phyloP scores from a whole-genome alignment of 1,140 invertebrate species.

The Idris sp. region DNA sequence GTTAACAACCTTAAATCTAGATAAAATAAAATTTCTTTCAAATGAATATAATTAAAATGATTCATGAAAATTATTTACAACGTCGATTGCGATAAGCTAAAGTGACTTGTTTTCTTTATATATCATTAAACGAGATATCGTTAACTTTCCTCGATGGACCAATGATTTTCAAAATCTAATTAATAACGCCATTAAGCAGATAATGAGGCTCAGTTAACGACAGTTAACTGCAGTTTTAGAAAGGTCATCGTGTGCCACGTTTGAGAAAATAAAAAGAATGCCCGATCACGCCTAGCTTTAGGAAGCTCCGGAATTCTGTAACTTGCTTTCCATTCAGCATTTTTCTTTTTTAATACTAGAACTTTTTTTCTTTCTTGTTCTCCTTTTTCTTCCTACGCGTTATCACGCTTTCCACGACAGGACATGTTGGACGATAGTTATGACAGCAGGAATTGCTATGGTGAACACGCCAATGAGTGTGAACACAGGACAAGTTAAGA shows the following conservation, averaged over 20 bases:
- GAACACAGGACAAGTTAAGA: conserved; percentile 56
- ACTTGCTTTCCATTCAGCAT: conserved; percentile 45
- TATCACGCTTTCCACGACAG: conserved; percentile 50
- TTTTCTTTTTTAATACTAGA: conserved; percentile 46
- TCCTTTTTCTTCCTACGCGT: conserved; percentile 30
- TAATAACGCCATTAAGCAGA: conserved; percentile 42
- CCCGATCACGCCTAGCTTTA: conserved; percentile 12
- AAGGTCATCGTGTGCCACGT: conserved; percentile 16
- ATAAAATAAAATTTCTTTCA: too few relatives aligned
- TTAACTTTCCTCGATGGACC: conserved; percentile 6
- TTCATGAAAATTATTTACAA: too few relatives aligned
- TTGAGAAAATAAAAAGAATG: neutral
- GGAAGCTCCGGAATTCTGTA: conserved; percentile 32
- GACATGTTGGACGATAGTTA: conserved; percentile 45
- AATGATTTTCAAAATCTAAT: conserved; percentile 46
- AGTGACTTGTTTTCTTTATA: too few relatives aligned
- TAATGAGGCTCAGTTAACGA: conserved; percentile 34
- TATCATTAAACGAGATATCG: conserved; percentile 16
- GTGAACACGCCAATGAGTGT: conserved; percentile 53
- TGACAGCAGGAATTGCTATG: conserved; percentile 64
- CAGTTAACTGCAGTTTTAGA: conserved; percentile 22
- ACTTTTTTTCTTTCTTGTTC: conserved; percentile 1
- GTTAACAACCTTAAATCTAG: too few relatives aligned
- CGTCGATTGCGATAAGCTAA: too few relatives aligned
- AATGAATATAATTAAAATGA: too few relatives aligned